A percentile compares a stretch with the other conserved stretches of the same genome.
Evolutionary conservation across 2,888 invertebrate species (phyloP).

Genomic region (Agrochola litura): DNA sequence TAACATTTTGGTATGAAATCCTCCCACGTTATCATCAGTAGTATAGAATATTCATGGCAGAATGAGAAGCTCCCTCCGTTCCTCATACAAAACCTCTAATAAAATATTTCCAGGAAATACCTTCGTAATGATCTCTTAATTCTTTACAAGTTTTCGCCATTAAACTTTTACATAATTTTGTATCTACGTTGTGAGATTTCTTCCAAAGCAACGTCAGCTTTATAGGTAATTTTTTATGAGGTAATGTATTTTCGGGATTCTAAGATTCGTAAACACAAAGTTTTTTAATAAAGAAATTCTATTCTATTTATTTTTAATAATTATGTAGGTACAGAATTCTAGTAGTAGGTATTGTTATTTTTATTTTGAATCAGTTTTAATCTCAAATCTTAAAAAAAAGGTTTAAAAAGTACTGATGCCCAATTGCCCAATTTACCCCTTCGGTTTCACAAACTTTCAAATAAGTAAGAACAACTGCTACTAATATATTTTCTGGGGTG

Average conservation of each 20-base stretch:
- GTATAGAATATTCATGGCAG: background rate
- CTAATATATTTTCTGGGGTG: constrained; percentile 38
- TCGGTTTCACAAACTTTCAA: constrained; percentile 13
- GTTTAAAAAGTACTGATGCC: background rate
- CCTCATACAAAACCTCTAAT: background rate
- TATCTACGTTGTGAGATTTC: background rate
- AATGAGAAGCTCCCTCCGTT: background rate
- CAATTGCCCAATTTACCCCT: constrained; percentile 3
- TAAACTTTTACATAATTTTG: constrained; percentile 6
- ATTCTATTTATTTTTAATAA: no score
- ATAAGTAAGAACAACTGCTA: constrained; percentile 24
- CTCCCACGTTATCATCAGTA: background rate
- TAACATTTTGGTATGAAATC: background rate
- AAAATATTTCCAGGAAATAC: background rate
- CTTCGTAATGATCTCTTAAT: constrained; percentile 14
- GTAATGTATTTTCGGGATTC: background rate
- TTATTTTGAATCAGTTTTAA: background rate
- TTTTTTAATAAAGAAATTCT: background rate
- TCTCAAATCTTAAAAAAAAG: background rate
- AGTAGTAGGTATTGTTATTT: no score
- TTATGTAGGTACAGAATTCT: background rate
- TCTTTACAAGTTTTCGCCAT: constrained; percentile 10
- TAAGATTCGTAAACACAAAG: background rate
- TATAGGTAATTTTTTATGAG: background rate
- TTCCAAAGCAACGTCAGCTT: background rate